Conservation (phyloP, 2,797 vertebrate genomes). For the Podargus strigoides region DNA sequence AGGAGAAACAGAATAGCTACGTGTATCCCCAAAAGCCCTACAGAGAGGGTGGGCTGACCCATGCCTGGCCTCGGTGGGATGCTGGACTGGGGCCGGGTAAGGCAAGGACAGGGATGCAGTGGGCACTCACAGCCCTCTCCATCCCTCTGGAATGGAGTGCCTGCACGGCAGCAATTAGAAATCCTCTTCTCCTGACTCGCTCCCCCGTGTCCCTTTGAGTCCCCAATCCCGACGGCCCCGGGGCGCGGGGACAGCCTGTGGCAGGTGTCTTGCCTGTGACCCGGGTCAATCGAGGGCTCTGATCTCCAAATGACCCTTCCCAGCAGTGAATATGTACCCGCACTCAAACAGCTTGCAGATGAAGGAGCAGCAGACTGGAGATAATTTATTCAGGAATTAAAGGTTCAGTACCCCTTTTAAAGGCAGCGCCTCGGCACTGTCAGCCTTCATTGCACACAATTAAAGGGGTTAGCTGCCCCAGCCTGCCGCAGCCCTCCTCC, state of each 20-base stretch:
- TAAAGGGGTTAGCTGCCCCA: constrained; percentile 36
- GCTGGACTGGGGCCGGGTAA: accelerated
- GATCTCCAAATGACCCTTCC: constrained; percentile 56
- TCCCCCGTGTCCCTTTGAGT: not conserved
- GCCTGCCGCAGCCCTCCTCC: not conserved
- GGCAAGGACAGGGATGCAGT: not conserved
- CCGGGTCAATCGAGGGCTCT: constrained; percentile 31
- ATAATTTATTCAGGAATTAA: constrained; percentile 66
- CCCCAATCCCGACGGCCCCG: not conserved
- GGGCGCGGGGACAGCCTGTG: not conserved
- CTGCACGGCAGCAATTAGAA: not conserved
- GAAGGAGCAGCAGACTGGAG: constrained; percentile 65
- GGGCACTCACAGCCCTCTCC: not conserved
- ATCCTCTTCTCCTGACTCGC: not conserved
- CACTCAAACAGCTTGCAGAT: constrained; percentile 65
- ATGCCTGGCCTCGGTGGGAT: not conserved
- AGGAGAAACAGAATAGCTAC: not conserved
- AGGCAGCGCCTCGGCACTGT: constrained; percentile 32
- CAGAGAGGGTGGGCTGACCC: accelerated
- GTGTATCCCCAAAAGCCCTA: not conserved
- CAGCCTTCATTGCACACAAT: constrained; percentile 67
- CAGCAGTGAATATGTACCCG: not conserved
- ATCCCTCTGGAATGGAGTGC: not conserved
- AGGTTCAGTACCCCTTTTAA: constrained; percentile 56
- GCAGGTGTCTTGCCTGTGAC: constrained; percentile 66